Conservation (phyloP, 35 echinoderm and acorn worm genomes). For the Acanthaster planci region DNA sequence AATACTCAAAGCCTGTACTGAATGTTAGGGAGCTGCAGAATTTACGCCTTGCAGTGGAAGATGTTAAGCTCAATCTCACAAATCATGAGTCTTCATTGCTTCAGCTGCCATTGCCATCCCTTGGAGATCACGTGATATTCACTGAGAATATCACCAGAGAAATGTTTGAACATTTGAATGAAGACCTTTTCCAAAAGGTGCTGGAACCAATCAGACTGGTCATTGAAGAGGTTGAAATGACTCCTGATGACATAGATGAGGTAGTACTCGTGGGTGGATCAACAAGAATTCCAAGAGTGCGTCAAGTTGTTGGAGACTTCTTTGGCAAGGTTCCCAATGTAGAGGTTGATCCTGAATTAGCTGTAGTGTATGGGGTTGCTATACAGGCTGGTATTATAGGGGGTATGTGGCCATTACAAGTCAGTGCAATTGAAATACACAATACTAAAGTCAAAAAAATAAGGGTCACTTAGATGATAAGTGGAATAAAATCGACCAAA, state of each 20-base stretch:
- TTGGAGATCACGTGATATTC: slow-evolving; percentile 36
- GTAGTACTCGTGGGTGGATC: slow-evolving; percentile 79
- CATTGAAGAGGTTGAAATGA: slow-evolving; percentile 57
- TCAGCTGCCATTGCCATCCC: slow-evolving; percentile 40
- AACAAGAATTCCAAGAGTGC: slow-evolving; percentile 70
- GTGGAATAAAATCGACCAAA: no score
- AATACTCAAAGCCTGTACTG: slow-evolving; percentile 36
- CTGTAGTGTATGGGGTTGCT: slow-evolving; percentile 81
- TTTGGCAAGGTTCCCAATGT: slow-evolving; percentile 74
- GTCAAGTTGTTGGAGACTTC: slow-evolving; percentile 54
- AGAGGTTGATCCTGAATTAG: slow-evolving; percentile 73
- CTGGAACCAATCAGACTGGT: slow-evolving; percentile 72
- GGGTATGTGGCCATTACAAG: slow-evolving; percentile 84
- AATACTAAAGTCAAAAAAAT: slow-evolving; percentile 50
- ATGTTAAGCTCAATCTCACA: slow-evolving; percentile 72
- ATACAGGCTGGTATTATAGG: slow-evolving; percentile 85
- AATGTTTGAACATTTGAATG: slow-evolving; percentile 71
- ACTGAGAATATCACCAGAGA: slow-evolving; percentile 53
- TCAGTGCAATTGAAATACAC: slow-evolving; percentile 83
- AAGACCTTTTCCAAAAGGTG: slow-evolving; percentile 76
- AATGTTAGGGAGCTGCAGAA: slow-evolving; percentile 69
- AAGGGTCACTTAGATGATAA: slow-evolving; percentile 11
- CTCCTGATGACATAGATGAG: slow-evolving; percentile 60
- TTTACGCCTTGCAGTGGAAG: slow-evolving; percentile 72
- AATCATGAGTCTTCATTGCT: slow-evolving; percentile 9